Base-by-base conservation (phyloP, 2,888 invertebrate genomes). In the Drosophila sordidula region DNA sequence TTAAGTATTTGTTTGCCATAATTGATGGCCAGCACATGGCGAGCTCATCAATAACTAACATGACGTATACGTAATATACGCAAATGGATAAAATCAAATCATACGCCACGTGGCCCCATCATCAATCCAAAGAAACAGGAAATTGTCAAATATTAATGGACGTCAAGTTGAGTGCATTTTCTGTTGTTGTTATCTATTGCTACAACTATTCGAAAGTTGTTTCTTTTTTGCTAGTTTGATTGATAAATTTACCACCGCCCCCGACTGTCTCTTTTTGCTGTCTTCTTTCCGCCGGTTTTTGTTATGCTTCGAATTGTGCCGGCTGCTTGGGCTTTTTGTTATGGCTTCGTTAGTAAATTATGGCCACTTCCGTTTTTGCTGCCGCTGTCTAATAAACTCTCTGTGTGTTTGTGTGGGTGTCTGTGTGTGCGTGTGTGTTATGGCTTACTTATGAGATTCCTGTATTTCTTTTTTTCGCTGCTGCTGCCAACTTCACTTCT, bases 121-220 rank as follows among this genome's bases (percentile, higher is more conserved):
- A 82, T 86, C 80, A 86, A 82, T 82, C 66, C 78, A 69, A 68
- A 63, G 32, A 55, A 55, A 67, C 70, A 72, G 70, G 70, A 84
- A 87, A 85, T 82, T 85, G 84, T 85, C 87, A 87, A 85, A 82
- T 82, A 82, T 87, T 82, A 85, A 87, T 82, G 76, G 78, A 69
- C 80, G 63, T 78, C 84, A 71, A 84, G 70, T 71, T 67, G 56
- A 69, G 58, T 67, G 46, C 36, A 57, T 49, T 50, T 52, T 25
- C 18, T 52, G 45, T n/a, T 70, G 58, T 61, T 75, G 54, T 64
- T 69, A 64, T 80, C 77, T 87, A 76, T 78, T 68, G 61, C 70
- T 61, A 70, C 68, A 83, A 86, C 85, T 87, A 84, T 80, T 84
- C 74, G 70, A 86, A 78, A 82, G 67, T 66, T 68, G 79, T 75